Percentiles rank a stretch among this genome's conserved stretches.
Evolutionary conservation across 2,113 vertebrate genomes (phyloP).

Genomic region (Laterallus jamaicensis): DNA sequence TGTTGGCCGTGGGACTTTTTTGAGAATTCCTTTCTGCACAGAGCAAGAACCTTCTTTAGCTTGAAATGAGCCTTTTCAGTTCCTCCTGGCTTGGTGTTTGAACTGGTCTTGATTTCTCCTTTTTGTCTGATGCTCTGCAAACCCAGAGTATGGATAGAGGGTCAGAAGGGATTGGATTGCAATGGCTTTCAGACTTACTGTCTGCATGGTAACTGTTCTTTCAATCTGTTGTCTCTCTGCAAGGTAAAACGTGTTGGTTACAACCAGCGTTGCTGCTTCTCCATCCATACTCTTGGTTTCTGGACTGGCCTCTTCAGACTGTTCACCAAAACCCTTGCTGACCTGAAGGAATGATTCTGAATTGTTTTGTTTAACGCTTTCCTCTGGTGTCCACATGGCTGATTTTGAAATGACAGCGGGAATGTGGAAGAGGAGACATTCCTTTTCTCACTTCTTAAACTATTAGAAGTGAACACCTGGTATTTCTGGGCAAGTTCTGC

Average conservation of each 20-base stretch:
- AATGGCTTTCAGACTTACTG: not conserved
- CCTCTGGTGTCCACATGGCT: not conserved
- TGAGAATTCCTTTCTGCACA: not conserved
- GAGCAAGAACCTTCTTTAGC: not conserved
- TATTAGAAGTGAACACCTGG: not conserved
- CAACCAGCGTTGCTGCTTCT: not conserved
- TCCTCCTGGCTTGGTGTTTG: not conserved
- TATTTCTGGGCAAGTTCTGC: not conserved
- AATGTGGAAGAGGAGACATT: not conserved
- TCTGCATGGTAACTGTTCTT: not conserved
- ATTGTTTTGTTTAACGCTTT: not conserved
- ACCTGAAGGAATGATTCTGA: not conserved
- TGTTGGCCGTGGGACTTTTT: not conserved
- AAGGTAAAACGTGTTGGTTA: not conserved
- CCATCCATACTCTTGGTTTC: not conserved
- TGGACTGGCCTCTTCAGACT: not conserved
- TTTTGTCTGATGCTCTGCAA: not conserved
- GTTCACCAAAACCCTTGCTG: not conserved
- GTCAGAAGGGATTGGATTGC: not conserved
- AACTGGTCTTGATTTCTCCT: not conserved
- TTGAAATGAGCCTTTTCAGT: not conserved
- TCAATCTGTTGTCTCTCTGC: not conserved
- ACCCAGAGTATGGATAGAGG: not conserved
- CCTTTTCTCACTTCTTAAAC: not conserved
- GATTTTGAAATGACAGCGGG: not conserved